Evolutionary conservation across 2,888 invertebrate genomes (phyloP).

Genomic region (Dynastes tityus): DNA sequence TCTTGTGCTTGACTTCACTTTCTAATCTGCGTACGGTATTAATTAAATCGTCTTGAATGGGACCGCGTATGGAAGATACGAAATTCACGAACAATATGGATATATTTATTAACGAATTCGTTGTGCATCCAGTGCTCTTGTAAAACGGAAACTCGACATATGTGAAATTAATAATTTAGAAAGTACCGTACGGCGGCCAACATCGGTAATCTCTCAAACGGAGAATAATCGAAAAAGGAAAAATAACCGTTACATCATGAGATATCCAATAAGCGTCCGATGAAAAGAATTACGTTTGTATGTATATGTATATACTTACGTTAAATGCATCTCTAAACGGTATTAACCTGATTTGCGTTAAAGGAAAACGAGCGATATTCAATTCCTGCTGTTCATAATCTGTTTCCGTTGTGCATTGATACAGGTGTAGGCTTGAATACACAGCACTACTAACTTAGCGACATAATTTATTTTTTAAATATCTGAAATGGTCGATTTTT

Average conservation of each 20-base stretch:
- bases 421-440: too few relatives aligned
- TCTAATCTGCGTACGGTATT: constrained; percentile 17
- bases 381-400: too few relatives aligned
- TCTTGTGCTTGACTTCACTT: constrained; percentile 20
- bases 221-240: neutral
- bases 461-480: too few relatives aligned
- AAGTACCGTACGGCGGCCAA: constrained; percentile 12
- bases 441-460: too few relatives aligned
- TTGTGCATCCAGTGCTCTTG: neutral
- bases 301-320: too few relatives aligned
- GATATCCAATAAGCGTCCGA: neutral
- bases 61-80: neutral
- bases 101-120: constrained; percentile 21
- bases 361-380: too few relatives aligned
- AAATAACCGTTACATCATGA: constrained; percentile 1
- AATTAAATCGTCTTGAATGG: constrained; percentile 17
- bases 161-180: constrained; percentile 28
- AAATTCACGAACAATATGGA: constrained; percentile 16
- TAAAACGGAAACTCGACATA: constrained; percentile 20
- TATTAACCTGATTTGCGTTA: neutral
- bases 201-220: neutral
- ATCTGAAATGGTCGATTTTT: too few relatives aligned
- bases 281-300: neutral
- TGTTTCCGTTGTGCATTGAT: too few relatives aligned
- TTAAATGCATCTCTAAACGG: neutral